Evolutionary conservation across 2,797 vertebrate species (phyloP).

Genomic region (Gallinago stenura): DNA sequence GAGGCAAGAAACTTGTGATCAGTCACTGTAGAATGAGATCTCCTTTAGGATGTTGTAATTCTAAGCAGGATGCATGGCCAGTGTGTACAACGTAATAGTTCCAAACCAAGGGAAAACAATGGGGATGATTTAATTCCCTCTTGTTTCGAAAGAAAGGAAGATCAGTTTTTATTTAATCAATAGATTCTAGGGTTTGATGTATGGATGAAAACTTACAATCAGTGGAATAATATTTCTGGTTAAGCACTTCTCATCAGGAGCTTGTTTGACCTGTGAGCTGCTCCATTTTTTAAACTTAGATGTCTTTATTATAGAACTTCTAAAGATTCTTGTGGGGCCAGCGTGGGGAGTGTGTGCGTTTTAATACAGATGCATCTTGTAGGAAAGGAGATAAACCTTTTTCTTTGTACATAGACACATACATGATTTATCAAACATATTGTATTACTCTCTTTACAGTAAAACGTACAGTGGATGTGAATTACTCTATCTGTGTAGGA

Average conservation of each 20-base stretch:
- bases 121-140: slow-evolving; percentile 35
- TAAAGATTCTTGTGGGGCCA: slow-evolving; percentile 14
- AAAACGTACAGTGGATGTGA: not conserved
- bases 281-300: slow-evolving; percentile 60
- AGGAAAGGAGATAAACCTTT: slow-evolving; percentile 35
- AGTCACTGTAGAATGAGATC: slow-evolving; percentile 1
- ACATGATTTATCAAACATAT: slow-evolving; percentile 16
- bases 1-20: slow-evolving; percentile 4
- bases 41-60: slow-evolving; percentile 25
- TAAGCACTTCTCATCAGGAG: slow-evolving; percentile 60
- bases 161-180: slow-evolving; percentile 58
- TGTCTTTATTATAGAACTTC: slow-evolving; percentile 59
- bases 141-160: slow-evolving; percentile 33
- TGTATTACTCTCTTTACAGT: slow-evolving; percentile 27
- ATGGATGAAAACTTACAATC: slow-evolving; percentile 47
- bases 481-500: slow-evolving; percentile 40
- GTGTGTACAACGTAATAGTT: not conserved
- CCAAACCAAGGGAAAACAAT: slow-evolving; percentile 37
- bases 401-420: slow-evolving; percentile 7
- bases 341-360: not conserved
- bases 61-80: not conserved
- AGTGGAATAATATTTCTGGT: slow-evolving; percentile 31
- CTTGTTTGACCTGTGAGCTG: slow-evolving; percentile 52
- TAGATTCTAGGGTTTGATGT: slow-evolving; percentile 2
- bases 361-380: slow-evolving; percentile 7